Evolutionary conservation across 2,888 invertebrate species (phyloP).

Genomic region (Lacanobia oleracea): DNA sequence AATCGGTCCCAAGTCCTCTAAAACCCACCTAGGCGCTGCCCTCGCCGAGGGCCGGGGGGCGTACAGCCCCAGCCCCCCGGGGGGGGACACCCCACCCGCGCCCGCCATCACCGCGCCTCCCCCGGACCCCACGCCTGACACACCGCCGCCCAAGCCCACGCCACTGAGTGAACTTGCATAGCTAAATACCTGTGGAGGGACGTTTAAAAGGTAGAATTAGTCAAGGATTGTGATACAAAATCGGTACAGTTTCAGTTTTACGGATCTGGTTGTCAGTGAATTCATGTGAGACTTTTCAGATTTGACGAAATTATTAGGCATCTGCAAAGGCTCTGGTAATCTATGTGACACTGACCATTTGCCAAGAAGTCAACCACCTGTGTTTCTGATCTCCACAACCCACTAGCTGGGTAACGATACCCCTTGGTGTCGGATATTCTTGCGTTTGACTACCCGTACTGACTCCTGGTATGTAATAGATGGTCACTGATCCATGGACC

Average conservation of each 20-base stretch:
- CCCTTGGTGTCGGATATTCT: too few species aligned
- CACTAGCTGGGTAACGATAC: too few species aligned
- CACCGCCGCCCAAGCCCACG: constrained; percentile 89
- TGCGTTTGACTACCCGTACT: too few species aligned
- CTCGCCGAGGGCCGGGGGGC: constrained; percentile 84
- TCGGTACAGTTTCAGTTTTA: background rate
- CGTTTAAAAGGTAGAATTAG: background rate
- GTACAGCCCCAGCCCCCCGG: constrained; percentile 86
- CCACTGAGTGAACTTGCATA: constrained; percentile 96
- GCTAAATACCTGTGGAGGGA: constrained; percentile 94
- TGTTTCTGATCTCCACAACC: background rate
- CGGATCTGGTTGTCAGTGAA: rapidly evolving
- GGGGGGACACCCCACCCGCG: constrained; percentile 82
- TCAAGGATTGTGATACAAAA: background rate
- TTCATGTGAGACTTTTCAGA: background rate
- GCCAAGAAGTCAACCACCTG: background rate
- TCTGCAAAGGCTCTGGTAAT: background rate
- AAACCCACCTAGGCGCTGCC: constrained; percentile 77
- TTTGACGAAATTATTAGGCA: background rate
- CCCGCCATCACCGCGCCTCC: constrained; percentile 78
- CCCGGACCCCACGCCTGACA: constrained; percentile 73
- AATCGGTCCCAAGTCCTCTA: constrained; percentile 56
- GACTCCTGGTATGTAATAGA: too few species aligned
- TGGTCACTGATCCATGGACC: too few species aligned
- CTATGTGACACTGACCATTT: background rate